Percentiles rank a stretch among this genome's conserved stretches.
Conservation (phyloP, 2,113 vertebrate species). For the Eupsittula cactorum region DNA sequence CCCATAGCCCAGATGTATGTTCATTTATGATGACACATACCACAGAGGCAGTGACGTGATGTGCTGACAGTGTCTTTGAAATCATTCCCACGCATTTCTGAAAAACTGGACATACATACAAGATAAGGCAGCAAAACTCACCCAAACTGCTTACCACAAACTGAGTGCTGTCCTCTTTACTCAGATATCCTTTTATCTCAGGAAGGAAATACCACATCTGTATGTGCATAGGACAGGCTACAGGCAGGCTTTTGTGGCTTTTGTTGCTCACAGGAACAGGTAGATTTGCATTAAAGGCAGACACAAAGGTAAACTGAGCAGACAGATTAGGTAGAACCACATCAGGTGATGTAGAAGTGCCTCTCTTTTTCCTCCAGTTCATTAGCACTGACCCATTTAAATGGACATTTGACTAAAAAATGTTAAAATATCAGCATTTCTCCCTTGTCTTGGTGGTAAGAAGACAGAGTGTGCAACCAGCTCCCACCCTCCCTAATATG, state of each 20-base stretch:
- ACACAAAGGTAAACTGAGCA: conserved; percentile 25
- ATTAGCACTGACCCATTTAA: neutral
- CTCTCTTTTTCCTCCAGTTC: neutral
- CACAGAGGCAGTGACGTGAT: neutral
- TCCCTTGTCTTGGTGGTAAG: neutral
- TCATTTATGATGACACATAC: neutral
- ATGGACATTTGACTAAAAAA: neutral
- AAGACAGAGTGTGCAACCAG: neutral
- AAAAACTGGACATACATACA: rapidly evolving
- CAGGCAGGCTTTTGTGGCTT: conserved; percentile 1
- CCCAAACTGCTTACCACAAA: neutral
- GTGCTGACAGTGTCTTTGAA: neutral
- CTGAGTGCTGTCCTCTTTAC: neutral
- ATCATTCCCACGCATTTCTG: neutral
- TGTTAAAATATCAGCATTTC: neutral
- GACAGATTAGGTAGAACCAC: conserved; percentile 6
- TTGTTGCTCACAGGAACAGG: neutral
- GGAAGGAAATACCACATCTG: neutral
- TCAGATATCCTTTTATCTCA: neutral
- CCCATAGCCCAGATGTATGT: neutral
- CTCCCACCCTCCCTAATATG: neutral
- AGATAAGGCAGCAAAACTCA: neutral
- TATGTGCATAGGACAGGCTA: neutral
- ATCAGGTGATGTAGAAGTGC: neutral
- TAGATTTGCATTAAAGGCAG: conserved; percentile 41